A percentile compares a stretch with the other conserved stretches of the same genome.
Conservation (phyloP, 2,797 vertebrate species). For the Phrynocephalus guinanensis region DNA sequence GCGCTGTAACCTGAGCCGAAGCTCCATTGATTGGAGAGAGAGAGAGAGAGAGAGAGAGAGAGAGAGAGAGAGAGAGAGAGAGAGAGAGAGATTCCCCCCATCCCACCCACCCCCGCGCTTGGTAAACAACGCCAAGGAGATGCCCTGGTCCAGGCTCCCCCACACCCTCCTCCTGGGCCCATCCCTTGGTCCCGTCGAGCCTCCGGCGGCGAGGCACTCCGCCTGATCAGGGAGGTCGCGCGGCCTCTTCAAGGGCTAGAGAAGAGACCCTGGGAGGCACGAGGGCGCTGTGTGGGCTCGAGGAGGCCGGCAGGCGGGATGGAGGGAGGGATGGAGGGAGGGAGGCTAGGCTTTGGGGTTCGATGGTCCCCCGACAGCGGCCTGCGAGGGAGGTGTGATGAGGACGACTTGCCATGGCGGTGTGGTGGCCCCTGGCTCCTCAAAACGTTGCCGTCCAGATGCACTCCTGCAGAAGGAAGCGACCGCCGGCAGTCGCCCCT, state of each 20-base stretch:
- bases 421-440: background rate
- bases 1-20: slow-evolving; percentile 72
- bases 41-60: too few relatives aligned
- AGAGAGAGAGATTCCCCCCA: slow-evolving; percentile 53
- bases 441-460: too few relatives aligned
- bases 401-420: background rate
- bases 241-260: background rate
- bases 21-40: slow-evolving; percentile 60
- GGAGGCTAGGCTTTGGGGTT: background rate
- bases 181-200: slow-evolving; percentile 15
- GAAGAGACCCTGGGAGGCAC: background rate
- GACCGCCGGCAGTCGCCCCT: too few relatives aligned
- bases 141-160: slow-evolving; percentile 30
- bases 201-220: background rate
- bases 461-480: too few relatives aligned
- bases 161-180: background rate
- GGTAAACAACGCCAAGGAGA: slow-evolving; percentile 65
- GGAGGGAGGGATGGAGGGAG: background rate
- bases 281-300: background rate
- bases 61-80: too few relatives aligned
- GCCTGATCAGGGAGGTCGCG: background rate
- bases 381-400: background rate
- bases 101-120: slow-evolving; percentile 30
- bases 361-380: background rate
- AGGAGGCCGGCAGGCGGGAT: background rate